These are phyloP conservation scores for Psittacula echo DNA, from an alignment of 2,797 vertebrate species.

Conservation along the genomic window DNA sequence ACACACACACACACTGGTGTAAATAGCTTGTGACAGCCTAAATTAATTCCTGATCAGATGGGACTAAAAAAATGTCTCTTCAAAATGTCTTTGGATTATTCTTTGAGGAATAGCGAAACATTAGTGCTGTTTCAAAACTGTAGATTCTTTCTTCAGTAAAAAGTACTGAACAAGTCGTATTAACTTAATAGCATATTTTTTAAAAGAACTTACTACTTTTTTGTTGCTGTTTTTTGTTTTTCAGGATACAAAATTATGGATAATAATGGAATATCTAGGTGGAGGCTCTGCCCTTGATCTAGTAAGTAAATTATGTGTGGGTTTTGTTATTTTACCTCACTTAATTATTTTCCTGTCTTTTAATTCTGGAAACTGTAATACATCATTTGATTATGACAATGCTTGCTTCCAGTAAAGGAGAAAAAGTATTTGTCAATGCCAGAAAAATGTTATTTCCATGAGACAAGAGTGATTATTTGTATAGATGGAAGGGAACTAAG, in stretches of 20 bases:
- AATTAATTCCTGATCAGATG: not conserved
- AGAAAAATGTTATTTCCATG: slow-evolving; percentile 15
- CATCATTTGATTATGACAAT: not conserved
- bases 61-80: not conserved
- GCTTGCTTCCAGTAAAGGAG: not conserved
- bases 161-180: not conserved
- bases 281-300: slow-evolving; percentile 97
- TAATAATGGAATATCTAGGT: slow-evolving; percentile 99
- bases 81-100: not conserved
- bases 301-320: slow-evolving; percentile 79
- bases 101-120: not conserved
- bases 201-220: not conserved
- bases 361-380: not conserved
- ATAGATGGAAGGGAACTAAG: slow-evolving; percentile 26
- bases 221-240: slow-evolving; percentile 61
- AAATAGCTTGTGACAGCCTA: not conserved
- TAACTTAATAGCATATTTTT: not conserved
- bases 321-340: not conserved
- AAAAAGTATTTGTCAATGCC: not conserved
- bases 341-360: not conserved
- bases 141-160: not conserved
- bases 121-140: not conserved
- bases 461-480: slow-evolving; percentile 12
- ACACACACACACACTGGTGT: not conserved
- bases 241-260: slow-evolving; percentile 98